phyloP scores from a whole-genome alignment of 2,888 invertebrate genomes.

The Ariolimax columbianus region DNA sequence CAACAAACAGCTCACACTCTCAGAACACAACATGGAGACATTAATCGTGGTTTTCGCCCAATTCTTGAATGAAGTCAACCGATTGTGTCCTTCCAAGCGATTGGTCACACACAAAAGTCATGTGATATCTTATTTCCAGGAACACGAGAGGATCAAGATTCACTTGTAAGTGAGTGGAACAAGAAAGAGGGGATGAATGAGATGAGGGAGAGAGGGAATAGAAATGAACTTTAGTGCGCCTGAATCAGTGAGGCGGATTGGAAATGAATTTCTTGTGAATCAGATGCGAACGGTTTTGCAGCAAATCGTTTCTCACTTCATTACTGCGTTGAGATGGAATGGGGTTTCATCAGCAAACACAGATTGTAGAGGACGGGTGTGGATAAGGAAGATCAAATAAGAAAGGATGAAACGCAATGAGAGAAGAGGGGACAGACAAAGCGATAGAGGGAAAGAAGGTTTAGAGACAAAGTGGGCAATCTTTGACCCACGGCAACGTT shows the following conservation, averaged over 20 bases:
- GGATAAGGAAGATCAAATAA: constrained; percentile 27
- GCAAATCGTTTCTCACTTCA: constrained; percentile 41
- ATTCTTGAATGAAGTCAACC: constrained; percentile 21
- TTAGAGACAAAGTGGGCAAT: background rate
- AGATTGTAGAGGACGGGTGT: constrained; percentile 11
- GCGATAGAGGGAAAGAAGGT: background rate
- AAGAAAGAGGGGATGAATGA: constrained; percentile 19
- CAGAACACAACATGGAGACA: background rate
- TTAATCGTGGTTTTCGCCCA: constrained; percentile 34
- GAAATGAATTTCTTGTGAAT: constrained; percentile 44
- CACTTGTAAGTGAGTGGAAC: constrained; percentile 24
- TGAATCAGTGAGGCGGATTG: constrained; percentile 36
- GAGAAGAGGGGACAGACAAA: background rate
- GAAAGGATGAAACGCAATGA: constrained; percentile 4
- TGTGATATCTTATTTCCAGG: constrained; percentile 39
- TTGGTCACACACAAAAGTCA: constrained; percentile 48
- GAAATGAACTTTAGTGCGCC: constrained; percentile 26
- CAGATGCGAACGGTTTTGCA: constrained; percentile 36
- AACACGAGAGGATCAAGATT: constrained; percentile 26
- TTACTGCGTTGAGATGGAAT: constrained; percentile 39
- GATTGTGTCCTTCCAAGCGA: constrained; percentile 34
- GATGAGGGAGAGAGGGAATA: constrained; percentile 30
- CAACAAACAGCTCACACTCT: background rate
- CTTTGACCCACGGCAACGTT: too few species aligned
- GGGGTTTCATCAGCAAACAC: constrained; percentile 41